Conservation (phyloP, 2,797 vertebrate genomes). For the Glyptemys insculpta region DNA sequence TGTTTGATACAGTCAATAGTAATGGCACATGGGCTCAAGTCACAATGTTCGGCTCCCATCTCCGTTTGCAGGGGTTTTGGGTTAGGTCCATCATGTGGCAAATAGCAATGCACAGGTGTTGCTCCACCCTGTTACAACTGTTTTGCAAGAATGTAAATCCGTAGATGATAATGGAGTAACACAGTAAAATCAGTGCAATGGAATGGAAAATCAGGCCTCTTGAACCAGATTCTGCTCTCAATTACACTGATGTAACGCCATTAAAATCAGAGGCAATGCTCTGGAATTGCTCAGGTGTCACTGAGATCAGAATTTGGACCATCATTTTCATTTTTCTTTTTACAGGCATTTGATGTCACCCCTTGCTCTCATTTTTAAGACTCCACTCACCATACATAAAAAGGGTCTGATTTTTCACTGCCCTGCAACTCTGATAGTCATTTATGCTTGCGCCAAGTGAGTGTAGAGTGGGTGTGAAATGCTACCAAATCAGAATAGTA, state of each 20-base stretch:
- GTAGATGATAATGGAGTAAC: background rate
- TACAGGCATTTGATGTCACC: background rate
- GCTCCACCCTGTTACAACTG: background rate
- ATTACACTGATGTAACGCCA: background rate
- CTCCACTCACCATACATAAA: background rate
- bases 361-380: background rate
- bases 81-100: rapidly evolving
- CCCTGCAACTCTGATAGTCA: background rate
- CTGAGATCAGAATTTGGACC: background rate
- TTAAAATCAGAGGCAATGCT: background rate
- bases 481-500: background rate
- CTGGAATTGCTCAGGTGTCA: background rate
- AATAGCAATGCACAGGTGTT: rapidly evolving
- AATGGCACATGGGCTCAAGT: background rate
- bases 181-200: background rate
- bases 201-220: background rate
- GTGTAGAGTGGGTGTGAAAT: background rate
- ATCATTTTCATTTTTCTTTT: background rate
- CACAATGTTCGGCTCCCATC: background rate
- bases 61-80: background rate
- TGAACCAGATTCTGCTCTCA: background rate
- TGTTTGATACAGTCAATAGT: background rate
- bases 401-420: background rate
- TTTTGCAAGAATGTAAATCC: background rate
- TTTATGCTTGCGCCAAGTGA: background rate